Evolutionary conservation across 2,113 vertebrate genomes (phyloP), one percentile per base, ranked within the genome.

Genomic region (Calidris pugnax): DNA sequence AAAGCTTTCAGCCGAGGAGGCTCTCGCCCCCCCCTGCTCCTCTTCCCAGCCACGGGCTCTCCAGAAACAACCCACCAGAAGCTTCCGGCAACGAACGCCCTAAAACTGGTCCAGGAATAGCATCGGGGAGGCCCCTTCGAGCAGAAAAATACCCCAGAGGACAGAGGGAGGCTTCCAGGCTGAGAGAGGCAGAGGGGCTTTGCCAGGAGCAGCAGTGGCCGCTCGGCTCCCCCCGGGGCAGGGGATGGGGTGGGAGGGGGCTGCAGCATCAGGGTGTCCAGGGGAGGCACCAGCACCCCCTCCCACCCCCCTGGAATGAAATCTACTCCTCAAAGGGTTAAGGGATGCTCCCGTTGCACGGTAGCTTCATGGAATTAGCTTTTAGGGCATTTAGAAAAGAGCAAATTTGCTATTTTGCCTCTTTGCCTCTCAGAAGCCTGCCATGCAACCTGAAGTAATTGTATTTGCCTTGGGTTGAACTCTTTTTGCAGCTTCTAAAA

Each of bases 401-500:
- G 47, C 47, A 47, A 47, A 47, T 47, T 47, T 47, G 47, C 47
- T 47, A 11, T 47, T 47, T 47, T 47, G 47, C 27, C 79, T 47
- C 68, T 66, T 33, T 4, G 66, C 74, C 47, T 7, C 75, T 69
- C 53, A 7, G 57, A 9, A 64, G 84, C 66, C 48, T 68, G 78
- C 41, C 41, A 8, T 41, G 59, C 90, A 77, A 80, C 82, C 96
- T 88, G 92, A 62, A 92, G 79, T 45, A 62, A 90, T 77, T 27
- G 39, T 7, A 6, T 93, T 83, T 84, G 96, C 90, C 82, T 93
- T 33, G 85, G 90, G 94, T 76, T 83, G 92, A 95, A 64, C 85
- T 88, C 95, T 45, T 91, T 18, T 33, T 63, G 74, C 64, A 43
- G 69, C 12, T n/a, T 41, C 95, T 88, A 95, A 94, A 95, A 96